A percentile compares a stretch with the other conserved stretches of the same genome.
Evolutionary conservation across 1,140 invertebrate genomes (phyloP).

Genomic region (Meteorus sp.): DNA sequence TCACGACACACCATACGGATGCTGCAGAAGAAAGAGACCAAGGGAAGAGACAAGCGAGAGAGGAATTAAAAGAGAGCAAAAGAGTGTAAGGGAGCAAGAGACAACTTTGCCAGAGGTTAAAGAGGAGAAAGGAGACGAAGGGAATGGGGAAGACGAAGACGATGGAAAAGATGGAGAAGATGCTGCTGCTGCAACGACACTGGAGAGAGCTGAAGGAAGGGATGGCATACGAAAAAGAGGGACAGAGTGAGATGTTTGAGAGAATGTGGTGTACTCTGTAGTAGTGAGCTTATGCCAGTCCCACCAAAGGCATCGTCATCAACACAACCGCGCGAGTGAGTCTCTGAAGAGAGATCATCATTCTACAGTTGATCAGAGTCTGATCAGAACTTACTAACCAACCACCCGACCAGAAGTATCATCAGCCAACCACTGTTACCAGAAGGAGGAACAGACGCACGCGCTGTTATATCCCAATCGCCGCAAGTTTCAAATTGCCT

Average conservation of each 20-base stretch:
- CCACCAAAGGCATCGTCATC: neutral
- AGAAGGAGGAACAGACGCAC: conserved; percentile 37
- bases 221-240: too few relatives aligned
- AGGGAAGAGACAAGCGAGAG: too few relatives aligned
- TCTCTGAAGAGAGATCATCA: too few relatives aligned
- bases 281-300: conserved; percentile 31
- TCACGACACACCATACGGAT: too few relatives aligned
- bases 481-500: conserved; percentile 41
- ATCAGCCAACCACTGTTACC: conserved; percentile 28
- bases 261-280: neutral
- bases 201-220: conserved; percentile 17
- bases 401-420: neutral
- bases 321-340: too few relatives aligned
- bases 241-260: conserved; percentile 36
- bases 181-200: neutral
- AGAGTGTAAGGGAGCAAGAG: neutral
- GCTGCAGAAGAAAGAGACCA: too few relatives aligned
- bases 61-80: too few relatives aligned
- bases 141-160: neutral
- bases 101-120: neutral
- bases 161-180: conserved; percentile 22
- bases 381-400: too few relatives aligned
- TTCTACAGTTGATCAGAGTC: too few relatives aligned
- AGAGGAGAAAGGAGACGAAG: conserved; percentile 14
- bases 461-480: conserved; percentile 35